A percentile compares a stretch with the other conserved stretches of the same genome.
Evolutionary conservation across 1,140 invertebrate genomes (phyloP).

Genomic region (Musca vetustissima): DNA sequence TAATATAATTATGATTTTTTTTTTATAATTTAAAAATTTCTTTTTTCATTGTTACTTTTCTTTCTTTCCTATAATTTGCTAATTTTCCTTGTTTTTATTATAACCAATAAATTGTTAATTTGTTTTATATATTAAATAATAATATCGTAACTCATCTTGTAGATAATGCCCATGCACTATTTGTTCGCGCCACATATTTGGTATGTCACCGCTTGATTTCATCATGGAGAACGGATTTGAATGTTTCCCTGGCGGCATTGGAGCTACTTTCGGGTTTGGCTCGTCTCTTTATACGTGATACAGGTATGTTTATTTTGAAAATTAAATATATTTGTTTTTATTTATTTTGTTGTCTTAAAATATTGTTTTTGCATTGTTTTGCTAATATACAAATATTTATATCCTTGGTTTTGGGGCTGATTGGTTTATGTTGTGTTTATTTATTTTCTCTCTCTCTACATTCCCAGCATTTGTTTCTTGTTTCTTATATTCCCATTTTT

Average conservation of each 20-base stretch:
- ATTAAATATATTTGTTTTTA: constrained; percentile 6
- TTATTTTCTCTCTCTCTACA: too few species aligned
- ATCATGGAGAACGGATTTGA: constrained; percentile 95
- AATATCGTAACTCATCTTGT: constrained; percentile 22
- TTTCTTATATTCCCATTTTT: not conserved
- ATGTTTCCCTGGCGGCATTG: constrained; percentile 89
- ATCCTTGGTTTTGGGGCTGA: constrained; percentile 19
- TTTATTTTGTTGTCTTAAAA: constrained; percentile 14
- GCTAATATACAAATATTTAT: constrained; percentile 26
- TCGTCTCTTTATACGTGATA: constrained; percentile 79
- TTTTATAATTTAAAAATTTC: constrained; percentile 1
- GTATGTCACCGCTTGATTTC: constrained; percentile 93
- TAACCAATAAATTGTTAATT: not conserved
- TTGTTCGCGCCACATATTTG: constrained; percentile 87
- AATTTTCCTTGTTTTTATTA: not conserved
- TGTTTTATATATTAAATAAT: not conserved
- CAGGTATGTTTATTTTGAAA: constrained; percentile 63
- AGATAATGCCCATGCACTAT: constrained; percentile 66
- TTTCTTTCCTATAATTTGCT: too few species aligned
- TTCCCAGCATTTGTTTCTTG: not conserved
- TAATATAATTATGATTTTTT: constrained; percentile 37
- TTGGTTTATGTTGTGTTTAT: constrained; percentile 6
- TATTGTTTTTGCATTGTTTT: constrained; percentile 5
- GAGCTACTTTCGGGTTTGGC: constrained; percentile 89
- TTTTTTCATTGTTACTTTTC: too few species aligned